These are phyloP conservation scores for Pheucticus melanocephalus DNA, from an alignment of 2,113 vertebrate genomes.

Conservation along the genomic window DNA sequence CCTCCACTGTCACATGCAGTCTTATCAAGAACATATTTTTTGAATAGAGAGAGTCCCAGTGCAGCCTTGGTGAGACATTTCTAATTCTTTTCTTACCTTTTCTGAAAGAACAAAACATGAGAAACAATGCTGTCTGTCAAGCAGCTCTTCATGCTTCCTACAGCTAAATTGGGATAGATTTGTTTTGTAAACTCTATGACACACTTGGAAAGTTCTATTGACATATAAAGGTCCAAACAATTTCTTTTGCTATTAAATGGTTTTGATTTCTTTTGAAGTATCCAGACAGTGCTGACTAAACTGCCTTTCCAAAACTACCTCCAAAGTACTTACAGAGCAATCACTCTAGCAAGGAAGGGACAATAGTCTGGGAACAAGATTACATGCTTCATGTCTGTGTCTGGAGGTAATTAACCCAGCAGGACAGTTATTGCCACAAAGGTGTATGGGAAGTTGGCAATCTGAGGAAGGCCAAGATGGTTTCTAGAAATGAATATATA, in stretches of 20 bases:
- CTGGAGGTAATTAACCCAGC: background rate
- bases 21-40: background rate
- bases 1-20: background rate
- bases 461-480: conserved; percentile 12
- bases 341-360: background rate
- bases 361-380: background rate
- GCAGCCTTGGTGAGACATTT: background rate
- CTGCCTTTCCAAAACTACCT: background rate
- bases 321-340: background rate
- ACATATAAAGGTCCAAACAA: background rate
- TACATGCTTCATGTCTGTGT: background rate
- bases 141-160: background rate
- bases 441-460: background rate
- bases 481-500: background rate
- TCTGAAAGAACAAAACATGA: background rate
- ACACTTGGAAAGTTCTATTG: background rate
- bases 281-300: background rate
- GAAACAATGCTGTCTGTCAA: background rate
- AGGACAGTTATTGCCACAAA: background rate
- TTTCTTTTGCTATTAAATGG: background rate
- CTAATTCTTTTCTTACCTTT: background rate
- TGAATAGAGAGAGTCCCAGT: background rate
- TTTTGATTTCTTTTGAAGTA: background rate
- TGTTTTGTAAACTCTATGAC: background rate
- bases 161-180: background rate